Conservation (phyloP, 2,113 vertebrate species). For the Datnioides undecimradiatus region DNA sequence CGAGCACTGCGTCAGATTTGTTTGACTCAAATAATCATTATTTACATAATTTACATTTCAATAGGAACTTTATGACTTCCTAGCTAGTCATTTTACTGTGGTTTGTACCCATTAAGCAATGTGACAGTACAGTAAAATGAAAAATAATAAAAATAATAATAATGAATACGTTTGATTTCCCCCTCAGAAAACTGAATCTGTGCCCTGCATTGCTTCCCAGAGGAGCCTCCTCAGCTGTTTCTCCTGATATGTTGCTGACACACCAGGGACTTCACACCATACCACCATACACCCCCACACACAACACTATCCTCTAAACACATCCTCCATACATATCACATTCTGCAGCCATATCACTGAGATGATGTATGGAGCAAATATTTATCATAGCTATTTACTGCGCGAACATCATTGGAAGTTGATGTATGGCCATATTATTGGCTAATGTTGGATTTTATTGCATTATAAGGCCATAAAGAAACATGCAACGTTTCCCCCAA, state of each 20-base stretch:
- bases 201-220: constrained; percentile 34
- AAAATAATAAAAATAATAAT: not conserved
- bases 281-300: constrained; percentile 56
- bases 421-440: constrained; percentile 34
- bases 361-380: constrained; percentile 46
- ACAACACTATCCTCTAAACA: constrained; percentile 52
- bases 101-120: not conserved
- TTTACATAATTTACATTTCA: not conserved
- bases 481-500: not conserved
- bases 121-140: constrained; percentile 4
- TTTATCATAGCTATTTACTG: constrained; percentile 47
- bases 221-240: constrained; percentile 58
- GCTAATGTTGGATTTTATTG: constrained; percentile 31
- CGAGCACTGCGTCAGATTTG: not conserved
- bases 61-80: not conserved
- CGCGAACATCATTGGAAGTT: constrained; percentile 23
- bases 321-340: constrained; percentile 55
- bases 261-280: constrained; percentile 57
- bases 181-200: constrained; percentile 15
- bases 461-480: constrained; percentile 57
- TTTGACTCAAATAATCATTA: not conserved
- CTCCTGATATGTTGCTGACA: constrained; percentile 64
- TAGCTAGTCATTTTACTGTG: not conserved
- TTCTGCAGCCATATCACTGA: constrained; percentile 36
- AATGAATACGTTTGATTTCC: not conserved